Base-by-base conservation (phyloP, 2,113 vertebrate species). In the Neopipo cinnamomea region DNA sequence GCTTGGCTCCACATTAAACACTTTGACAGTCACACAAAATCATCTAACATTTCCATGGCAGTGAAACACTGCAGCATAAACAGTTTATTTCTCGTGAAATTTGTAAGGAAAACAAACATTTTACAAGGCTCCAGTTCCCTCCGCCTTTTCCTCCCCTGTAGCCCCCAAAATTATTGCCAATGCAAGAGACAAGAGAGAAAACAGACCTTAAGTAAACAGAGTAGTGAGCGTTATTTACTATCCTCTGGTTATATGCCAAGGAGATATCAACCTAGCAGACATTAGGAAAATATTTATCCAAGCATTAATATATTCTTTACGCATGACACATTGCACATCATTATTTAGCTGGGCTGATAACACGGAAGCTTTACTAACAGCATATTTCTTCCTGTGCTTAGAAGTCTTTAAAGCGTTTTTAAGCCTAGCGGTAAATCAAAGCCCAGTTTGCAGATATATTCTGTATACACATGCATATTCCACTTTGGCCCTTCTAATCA, bases 281-380 rank as follows among this genome's bases (percentile, higher is more conserved):
- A 56, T 96, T 97, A 96, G 92, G 93, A 98, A 98, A 98, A 98
- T 98, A 98, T 98, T 98, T 98, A 98, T 96, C 95, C 95, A 98
- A 97, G 97, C 97, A 92, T 87, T 96, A 96, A 97, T 97, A 96
- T 97, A 97, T 97, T 97, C 91, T 94, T 96, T 98, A 92, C 95
- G 90, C 88, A 96, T 96, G 94, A 98, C 97, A 97, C 94, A 97
- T 97, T 97, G 92, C 97, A 97, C 84, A 97, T 98, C 97, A 97
- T 98, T 98, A 96, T 97, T 98, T 98, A 97, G 97, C 97, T 96
- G 95, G 91, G 86, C 96, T 97, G 98, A 98, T 98, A 98, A 98
- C 96, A 91, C 71, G 35, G 96, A 96, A 97, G 97, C 95, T 97
- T 97, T 95, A 89, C 88, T 90, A 95, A 93, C 89, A 94, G 77